A percentile compares a stretch with the other conserved stretches of the same genome.
Evolutionary conservation across 35 echinoderm and acorn worm species (phyloP).

Genomic region (Apostichopus parvimensis): DNA sequence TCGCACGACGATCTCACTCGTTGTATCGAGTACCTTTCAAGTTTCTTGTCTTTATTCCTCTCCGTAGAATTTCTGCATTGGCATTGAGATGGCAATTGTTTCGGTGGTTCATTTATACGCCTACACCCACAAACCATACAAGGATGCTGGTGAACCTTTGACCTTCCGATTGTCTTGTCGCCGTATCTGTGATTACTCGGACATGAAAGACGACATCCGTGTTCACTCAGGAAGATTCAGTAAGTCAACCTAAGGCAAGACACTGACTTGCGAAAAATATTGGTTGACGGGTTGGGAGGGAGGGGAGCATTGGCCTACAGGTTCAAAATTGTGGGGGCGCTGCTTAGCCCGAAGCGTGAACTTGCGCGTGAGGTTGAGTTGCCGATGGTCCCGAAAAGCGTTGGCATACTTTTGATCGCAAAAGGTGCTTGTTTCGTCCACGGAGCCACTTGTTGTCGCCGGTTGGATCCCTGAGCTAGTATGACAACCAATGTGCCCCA

Average conservation of each 20-base stretch:
- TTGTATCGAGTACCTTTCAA: no score
- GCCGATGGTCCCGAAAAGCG: not conserved
- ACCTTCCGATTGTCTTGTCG: conserved; percentile 46
- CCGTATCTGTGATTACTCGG: conserved; percentile 1
- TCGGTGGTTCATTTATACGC: conserved; percentile 62
- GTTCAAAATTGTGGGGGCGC: no score
- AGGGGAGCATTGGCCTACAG: not conserved
- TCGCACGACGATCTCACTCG: no score
- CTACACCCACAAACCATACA: conserved; percentile 55
- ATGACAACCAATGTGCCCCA: no score
- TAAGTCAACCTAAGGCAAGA: not conserved
- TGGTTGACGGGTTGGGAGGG: not conserved
- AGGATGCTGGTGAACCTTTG: not conserved
- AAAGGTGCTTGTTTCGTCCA: not conserved
- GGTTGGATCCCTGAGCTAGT: not conserved
- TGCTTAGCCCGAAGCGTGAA: no score
- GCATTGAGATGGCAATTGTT: conserved; percentile 52
- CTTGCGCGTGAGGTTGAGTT: not conserved
- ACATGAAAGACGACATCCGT: conserved; percentile 28
- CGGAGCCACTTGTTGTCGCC: not conserved
- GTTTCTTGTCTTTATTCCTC: not conserved
- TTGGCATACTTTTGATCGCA: not conserved
- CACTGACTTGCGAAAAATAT: not conserved
- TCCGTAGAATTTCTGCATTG: conserved; percentile 38
- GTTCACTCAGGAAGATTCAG: conserved; percentile 5